Conservation (phyloP, 2,113 vertebrate species). For the Muntiacus reevesi region DNA sequence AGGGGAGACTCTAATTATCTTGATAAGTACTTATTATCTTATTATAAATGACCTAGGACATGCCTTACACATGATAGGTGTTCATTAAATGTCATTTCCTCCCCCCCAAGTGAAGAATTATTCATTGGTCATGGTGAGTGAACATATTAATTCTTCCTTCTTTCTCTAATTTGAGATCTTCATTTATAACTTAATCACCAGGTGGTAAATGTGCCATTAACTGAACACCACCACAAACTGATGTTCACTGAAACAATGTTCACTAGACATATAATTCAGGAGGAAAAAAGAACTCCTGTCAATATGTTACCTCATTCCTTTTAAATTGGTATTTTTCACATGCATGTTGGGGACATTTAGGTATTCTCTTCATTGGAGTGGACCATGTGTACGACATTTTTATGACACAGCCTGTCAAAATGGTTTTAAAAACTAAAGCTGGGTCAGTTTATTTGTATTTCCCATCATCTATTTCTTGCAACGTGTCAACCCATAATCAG, state of each 20-base stretch:
- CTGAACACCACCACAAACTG: neutral
- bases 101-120: neutral
- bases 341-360: neutral
- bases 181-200: neutral
- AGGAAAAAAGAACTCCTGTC: neutral
- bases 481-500: neutral
- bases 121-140: neutral
- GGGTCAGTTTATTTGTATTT: neutral
- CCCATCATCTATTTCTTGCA: neutral
- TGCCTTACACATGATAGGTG: neutral
- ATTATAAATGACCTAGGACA: constrained; percentile 27
- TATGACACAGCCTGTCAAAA: neutral
- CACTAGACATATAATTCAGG: neutral
- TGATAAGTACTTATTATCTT: neutral
- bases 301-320: neutral
- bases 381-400: neutral
- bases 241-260: neutral
- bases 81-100: constrained; percentile 13
- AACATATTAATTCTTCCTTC: neutral
- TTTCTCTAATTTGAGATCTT: neutral
- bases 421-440: neutral
- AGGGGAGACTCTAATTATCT: neutral
- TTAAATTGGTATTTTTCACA: neutral
- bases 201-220: neutral
- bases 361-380: neutral